Base-by-base conservation (phyloP, 2,797 vertebrate genomes). In the Schizopygopsis pylzovi region DNA sequence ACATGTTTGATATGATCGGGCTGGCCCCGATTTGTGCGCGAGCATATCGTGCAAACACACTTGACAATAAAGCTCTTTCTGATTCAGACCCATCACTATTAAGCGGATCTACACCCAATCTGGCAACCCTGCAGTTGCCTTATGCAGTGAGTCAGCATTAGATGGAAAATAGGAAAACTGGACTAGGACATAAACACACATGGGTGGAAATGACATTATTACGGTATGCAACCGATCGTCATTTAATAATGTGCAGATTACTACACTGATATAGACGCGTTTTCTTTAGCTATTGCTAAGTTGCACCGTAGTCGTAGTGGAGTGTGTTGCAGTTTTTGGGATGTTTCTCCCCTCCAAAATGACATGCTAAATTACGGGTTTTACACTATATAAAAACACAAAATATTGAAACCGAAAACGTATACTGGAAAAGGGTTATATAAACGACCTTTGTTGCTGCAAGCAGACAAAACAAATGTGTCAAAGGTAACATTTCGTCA, bases 401-500 rank as follows among this genome's bases (percentile, higher is more conserved):
- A 33, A 33, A 16, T 4, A 41, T 2, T 59, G 8, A n/a, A 41
- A 41, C 22, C 2, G 9, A 41, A 41, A n/a, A 41, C 4, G 1
- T n/a, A 16, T 5, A 37, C 33, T 56, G 1, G 6, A 22, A 56
- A 41, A n/a, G 52, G n/a, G 12, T 25, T 33, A 33, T 59, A 4
- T 4, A n/a, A 22, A n/a, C 33, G 37, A 59, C 76, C 37, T 59
- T 59, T 78, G 54, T 12, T 25, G 12, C 1, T 16, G 37, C 37
- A 41, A 25, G 76, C 33, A 8, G 33, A 59, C 0, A n/a, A 22
- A 37, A 33, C 72, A 28, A 16, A 3, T 18, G 45, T 82, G 68
- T 45, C 81, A 72, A 72, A 82, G 81, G 68, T 71, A 56, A 68
- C 16, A 22, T 82, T 82, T 82, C 80, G 10, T 82, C 22, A 70